A percentile compares a stretch with the other conserved stretches of the same genome.
phyloP scores from a whole-genome alignment of 2,113 vertebrate genomes.

The Pelodiscus sinensis region DNA sequence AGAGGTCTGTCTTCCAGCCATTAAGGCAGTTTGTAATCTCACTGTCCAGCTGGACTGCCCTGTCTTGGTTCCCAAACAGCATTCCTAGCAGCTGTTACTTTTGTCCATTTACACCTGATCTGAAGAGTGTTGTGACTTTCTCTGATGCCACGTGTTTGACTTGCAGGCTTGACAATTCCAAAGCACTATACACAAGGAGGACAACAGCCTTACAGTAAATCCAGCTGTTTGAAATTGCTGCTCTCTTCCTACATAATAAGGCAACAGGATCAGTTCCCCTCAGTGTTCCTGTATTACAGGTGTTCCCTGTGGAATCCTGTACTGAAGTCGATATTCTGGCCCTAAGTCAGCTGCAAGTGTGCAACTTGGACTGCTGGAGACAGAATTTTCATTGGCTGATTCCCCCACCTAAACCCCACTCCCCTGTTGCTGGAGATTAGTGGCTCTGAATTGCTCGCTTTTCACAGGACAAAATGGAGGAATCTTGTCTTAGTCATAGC shows the following conservation, averaged over 20 bases:
- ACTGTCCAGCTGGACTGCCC: neutral
- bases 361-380: neutral
- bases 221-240: neutral
- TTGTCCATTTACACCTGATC: accelerated
- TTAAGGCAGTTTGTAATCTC: neutral
- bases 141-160: neutral
- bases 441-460: neutral
- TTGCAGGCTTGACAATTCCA: accelerated
- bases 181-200: neutral
- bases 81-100: neutral
- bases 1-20: neutral
- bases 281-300: accelerated
- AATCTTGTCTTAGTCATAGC: neutral
- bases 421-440: neutral
- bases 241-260: neutral
- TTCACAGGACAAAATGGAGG: neutral
- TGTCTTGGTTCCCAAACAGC: neutral
- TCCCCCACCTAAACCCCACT: no score
- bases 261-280: neutral
- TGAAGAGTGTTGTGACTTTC: neutral
- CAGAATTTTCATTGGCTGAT: neutral
- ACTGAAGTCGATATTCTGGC: neutral
- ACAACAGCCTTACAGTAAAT: neutral
- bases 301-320: neutral
- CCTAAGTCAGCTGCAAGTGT: neutral